Evolutionary conservation across 2,888 invertebrate genomes (phyloP), one percentile per base, ranked within the genome.

Genomic region (Meiosimyza decipiens): DNA sequence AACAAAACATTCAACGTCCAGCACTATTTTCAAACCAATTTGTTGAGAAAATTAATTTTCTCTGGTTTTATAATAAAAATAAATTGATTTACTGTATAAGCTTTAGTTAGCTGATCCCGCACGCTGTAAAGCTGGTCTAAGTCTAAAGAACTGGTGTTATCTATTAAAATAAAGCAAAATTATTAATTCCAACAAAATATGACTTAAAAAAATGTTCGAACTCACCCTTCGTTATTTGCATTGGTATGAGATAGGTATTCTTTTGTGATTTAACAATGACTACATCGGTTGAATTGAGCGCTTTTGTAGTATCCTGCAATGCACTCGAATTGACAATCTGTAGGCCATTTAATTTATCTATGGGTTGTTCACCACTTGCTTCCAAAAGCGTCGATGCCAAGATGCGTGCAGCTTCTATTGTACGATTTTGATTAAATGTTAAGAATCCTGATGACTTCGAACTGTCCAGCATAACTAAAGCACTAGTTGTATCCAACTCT

Each of bases 11-110:
- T n/a, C 15, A 57, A 16, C 16, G 16, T 33, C 33, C 11, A 74
- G 74, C 74, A 75, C 75, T 74, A 73, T 52, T 73, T 49, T 71
- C 75, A 81, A 73, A 79, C 78, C 68, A 82, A 73, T 77, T 80
- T 82, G 73, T 81, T 80, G 3, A 81, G 75, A 70, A 82, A 82
- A 73, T 80, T 80, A 6, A 82, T 79, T 73, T 78, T 78, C 49
- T 79, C 79, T 16, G 81, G 82, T 63, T 79, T 81, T 59, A 82
- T 79, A 55, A 82, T 79, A 73, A 82, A 81, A 64, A 82, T 78
- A 71, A 81, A 82, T 67, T 82, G 82, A 75, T 82, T 82, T 33
- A 82, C 77, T 15, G 78, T 80, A 49, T 77, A 81, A 2, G 78
- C 79, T 49, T 78, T 79, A 15, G 77, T 75, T 12, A 80, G 73